A percentile compares a stretch with the other conserved stretches of the same genome.
phyloP scores from a whole-genome alignment of 1,140 invertebrate species.

The Himalopsyche phryganea region DNA sequence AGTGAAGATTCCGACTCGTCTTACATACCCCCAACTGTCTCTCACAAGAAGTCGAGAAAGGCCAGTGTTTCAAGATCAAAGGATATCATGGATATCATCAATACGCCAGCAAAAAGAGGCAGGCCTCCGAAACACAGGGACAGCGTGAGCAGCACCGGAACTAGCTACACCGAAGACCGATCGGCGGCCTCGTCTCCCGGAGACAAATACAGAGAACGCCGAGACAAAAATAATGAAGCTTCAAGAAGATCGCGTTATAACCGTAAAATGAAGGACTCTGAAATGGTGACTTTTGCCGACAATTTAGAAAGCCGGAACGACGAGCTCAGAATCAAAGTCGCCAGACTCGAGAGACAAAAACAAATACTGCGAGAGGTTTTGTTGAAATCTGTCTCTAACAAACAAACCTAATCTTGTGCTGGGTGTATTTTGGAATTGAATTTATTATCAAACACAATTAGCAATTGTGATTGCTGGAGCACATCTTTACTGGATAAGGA shows the following conservation, averaged over 20 bases:
- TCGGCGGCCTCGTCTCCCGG: conserved; percentile 41
- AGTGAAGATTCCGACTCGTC: conserved; percentile 25
- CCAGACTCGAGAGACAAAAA: conserved; percentile 44
- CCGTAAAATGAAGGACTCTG: conserved; percentile 63
- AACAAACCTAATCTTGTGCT: conserved; percentile 25
- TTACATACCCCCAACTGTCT: conserved; percentile 18
- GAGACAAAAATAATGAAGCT: conserved; percentile 74
- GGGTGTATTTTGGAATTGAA: not conserved
- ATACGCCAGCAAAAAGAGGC: conserved; percentile 16
- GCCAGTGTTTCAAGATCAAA: not conserved
- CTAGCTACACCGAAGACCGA: conserved; percentile 37
- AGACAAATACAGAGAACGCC: conserved; percentile 59
- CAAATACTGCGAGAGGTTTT: conserved; percentile 45
- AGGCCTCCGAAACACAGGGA: conserved; percentile 22
- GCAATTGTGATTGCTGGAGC: not conserved
- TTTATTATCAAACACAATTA: too few species aligned
- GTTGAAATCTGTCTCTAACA: conserved; percentile 44
- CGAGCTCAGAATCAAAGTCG: conserved; percentile 42
- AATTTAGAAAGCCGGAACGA: conserved; percentile 48
- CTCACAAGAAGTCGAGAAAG: not conserved
- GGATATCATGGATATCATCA: not conserved
- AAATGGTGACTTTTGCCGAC: conserved; percentile 44
- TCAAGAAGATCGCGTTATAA: conserved; percentile 68
- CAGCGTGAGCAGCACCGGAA: conserved; percentile 15
- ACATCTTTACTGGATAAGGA: not conserved